Conservation (phyloP, 2,113 vertebrate genomes). For the Semnornis frantzii region DNA sequence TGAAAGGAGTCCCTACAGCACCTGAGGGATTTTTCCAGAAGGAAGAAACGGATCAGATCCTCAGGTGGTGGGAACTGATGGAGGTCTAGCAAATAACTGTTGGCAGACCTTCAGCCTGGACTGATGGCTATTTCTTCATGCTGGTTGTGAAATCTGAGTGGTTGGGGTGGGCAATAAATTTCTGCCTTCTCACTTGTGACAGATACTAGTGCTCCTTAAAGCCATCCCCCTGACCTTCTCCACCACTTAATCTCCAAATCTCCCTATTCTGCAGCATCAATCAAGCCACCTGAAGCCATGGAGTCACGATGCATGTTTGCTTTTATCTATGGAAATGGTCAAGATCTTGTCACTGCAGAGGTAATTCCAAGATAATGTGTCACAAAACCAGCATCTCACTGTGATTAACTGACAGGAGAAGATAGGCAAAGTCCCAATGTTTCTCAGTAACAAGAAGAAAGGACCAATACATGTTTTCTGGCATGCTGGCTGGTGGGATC, state of each 20-base stretch:
- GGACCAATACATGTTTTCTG: not conserved
- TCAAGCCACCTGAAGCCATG: not conserved
- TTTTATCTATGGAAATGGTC: not conserved
- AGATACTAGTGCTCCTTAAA: not conserved
- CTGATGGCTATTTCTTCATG: not conserved
- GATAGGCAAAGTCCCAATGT: not conserved
- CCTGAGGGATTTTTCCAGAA: not conserved
- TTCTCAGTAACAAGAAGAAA: not conserved
- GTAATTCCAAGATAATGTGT: not conserved
- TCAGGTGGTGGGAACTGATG: not conserved
- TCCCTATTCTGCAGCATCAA: not conserved
- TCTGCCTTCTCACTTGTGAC: not conserved
- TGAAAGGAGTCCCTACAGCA: not conserved
- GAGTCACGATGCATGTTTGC: accelerated
- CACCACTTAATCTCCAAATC: not conserved
- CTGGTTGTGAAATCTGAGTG: not conserved
- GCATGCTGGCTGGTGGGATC: not conserved
- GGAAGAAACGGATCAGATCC: not conserved
- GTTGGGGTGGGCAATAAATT: not conserved
- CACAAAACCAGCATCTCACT: not conserved
- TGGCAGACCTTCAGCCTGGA: not conserved
- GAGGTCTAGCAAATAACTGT: not conserved
- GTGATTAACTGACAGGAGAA: not conserved
- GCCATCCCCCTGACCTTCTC: not conserved
- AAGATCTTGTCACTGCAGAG: not conserved